phyloP scores from a whole-genome alignment of 1,140 invertebrate genomes.

The Sminthurinus signatus region DNA sequence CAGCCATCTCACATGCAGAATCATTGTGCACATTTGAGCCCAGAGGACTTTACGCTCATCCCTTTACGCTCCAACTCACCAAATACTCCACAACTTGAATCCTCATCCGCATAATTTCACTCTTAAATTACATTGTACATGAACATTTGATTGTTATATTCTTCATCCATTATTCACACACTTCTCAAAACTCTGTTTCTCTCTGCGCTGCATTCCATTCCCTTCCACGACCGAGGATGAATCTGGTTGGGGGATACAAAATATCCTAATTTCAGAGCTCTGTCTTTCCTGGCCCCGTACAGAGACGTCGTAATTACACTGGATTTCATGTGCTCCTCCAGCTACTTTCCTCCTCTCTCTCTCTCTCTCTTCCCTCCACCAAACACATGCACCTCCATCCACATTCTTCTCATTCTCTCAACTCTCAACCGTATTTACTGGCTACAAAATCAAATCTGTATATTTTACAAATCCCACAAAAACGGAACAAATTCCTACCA shows the following conservation, averaged over 20 bases:
- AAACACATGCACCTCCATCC: too few relatives aligned
- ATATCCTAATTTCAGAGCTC: background rate
- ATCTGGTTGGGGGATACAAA: background rate
- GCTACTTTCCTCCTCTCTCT: too few relatives aligned
- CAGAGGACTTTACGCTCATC: background rate
- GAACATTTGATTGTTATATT: background rate
- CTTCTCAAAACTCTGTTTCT: background rate
- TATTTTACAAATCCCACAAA: too few relatives aligned
- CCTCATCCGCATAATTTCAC: background rate
- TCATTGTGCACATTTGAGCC: background rate
- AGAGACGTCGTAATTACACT: conserved; percentile 31
- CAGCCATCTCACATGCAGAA: background rate
- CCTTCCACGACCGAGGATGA: background rate
- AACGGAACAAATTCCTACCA: too few relatives aligned
- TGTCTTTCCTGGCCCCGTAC: conserved; percentile 15
- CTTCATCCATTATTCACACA: background rate
- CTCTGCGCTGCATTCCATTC: background rate
- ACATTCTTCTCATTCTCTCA: too few relatives aligned
- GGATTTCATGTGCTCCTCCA: too few relatives aligned
- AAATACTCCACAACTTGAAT: background rate
- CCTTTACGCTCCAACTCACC: background rate
- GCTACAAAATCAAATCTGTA: too few relatives aligned
- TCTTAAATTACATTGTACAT: background rate
- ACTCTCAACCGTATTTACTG: too few relatives aligned
- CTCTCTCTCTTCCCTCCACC: too few relatives aligned